Conservation (phyloP, 2,888 invertebrate genomes). For the Dascillus cervinus region DNA sequence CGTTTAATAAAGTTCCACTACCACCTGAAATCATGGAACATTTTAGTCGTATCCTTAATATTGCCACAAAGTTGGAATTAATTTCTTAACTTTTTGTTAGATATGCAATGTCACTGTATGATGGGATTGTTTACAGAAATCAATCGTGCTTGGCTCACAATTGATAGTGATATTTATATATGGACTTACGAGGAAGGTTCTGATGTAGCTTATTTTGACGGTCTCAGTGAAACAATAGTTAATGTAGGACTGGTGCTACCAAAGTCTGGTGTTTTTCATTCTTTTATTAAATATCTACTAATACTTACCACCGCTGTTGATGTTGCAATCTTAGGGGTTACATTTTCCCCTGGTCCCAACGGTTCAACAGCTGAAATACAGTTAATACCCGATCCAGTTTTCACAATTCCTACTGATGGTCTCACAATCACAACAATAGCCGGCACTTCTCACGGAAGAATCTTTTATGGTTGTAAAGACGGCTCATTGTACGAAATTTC, state of each 20-base stretch:
- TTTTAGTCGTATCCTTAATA: conserved; percentile 81
- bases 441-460: conserved; percentile 75
- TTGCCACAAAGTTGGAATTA: conserved; percentile 1
- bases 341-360: conserved; percentile 47
- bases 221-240: conserved; percentile 87
- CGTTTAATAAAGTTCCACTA: conserved; percentile 76
- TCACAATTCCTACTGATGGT: conserved; percentile 85
- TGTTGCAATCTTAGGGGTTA: conserved; percentile 78
- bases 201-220: conserved; percentile 96
- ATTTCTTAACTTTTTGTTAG: conserved; percentile 43
- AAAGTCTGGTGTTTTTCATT: conserved; percentile 80
- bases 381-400: conserved; percentile 89
- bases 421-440: conserved; percentile 74
- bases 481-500: conserved; percentile 90
- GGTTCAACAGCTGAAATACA: conserved; percentile 70
- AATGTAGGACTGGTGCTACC: conserved; percentile 88
- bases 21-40: conserved; percentile 93
- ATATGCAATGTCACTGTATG: conserved; percentile 91
- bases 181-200: conserved; percentile 96
- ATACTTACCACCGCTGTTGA: conserved; percentile 92
- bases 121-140: conserved; percentile 98
- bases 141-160: conserved; percentile 91
- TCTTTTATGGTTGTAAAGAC: conserved; percentile 93
- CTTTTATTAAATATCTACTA: conserved; percentile 83
- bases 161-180: conserved; percentile 95